Conservation (phyloP, 2,888 invertebrate species). For the Cantharis rustica region DNA sequence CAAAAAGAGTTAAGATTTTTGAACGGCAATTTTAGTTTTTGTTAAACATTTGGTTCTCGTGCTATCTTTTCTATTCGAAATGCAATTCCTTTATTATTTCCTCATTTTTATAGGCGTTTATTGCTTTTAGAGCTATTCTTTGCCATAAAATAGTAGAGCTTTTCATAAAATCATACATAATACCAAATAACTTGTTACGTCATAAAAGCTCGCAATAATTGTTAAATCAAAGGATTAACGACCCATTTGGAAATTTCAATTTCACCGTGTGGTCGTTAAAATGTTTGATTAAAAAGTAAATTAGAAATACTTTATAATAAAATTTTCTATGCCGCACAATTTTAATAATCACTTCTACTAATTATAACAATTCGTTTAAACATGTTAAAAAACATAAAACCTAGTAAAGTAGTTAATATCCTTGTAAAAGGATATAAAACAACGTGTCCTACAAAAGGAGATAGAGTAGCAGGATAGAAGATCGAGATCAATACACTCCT, state of each 20-base stretch:
- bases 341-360: not conserved
- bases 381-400: not conserved
- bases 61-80: not conserved
- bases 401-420: not conserved
- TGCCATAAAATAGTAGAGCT: not conserved
- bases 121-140: not conserved
- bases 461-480: slow-evolving; percentile 34
- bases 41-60: not conserved
- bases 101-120: not conserved
- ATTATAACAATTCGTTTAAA: not conserved
- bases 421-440: slow-evolving; percentile 3
- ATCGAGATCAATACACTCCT: slow-evolving; percentile 48
- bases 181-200: not conserved
- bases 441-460: slow-evolving; percentile 25
- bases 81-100: not conserved
- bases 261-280: not conserved
- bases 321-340: not conserved
- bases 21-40: not conserved
- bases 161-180: not conserved
- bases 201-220: not conserved
- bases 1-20: not conserved
- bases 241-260: not conserved
- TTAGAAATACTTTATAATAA: not conserved
- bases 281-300: not conserved
- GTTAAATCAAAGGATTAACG: not conserved